Evolutionary conservation across 2,888 invertebrate species (phyloP).

Genomic region (Thysanoteuthis rhombus): DNA sequence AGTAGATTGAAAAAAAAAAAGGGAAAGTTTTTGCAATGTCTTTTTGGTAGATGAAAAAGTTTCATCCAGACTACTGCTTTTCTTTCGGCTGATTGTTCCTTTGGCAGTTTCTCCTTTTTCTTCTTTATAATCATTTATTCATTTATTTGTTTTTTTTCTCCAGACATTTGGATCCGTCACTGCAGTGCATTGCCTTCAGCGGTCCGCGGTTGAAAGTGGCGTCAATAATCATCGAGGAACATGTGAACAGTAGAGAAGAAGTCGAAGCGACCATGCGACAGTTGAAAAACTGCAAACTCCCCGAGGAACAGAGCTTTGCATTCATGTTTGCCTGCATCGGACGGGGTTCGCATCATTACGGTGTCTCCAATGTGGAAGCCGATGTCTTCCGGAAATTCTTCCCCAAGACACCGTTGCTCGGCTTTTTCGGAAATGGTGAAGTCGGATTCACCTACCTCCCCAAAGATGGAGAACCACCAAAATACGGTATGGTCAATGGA

Average conservation of each 20-base stretch:
- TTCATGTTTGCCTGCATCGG: slow-evolving; percentile 70
- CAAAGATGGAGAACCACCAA: slow-evolving; percentile 21
- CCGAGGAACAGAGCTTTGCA: slow-evolving; percentile 57
- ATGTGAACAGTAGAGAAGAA: slow-evolving; percentile 39
- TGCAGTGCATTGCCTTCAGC: slow-evolving; percentile 49
- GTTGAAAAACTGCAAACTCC: slow-evolving; percentile 48
- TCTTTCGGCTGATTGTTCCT: too few species aligned
- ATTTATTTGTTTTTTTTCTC: slow-evolving; percentile 32
- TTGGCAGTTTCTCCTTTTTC: not conserved
- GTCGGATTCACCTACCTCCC: slow-evolving; percentile 64
- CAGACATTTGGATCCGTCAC: slow-evolving; percentile 37
- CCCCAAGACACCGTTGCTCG: slow-evolving; percentile 69
- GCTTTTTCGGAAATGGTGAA: slow-evolving; percentile 70
- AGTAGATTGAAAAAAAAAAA: too few species aligned
- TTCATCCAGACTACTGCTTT: too few species aligned
- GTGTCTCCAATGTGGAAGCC: slow-evolving; percentile 66
- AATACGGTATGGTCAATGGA: slow-evolving; percentile 34
- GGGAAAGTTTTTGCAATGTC: too few species aligned
- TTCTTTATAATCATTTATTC: slow-evolving; percentile 33
- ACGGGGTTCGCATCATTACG: slow-evolving; percentile 62
- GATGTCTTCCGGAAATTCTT: slow-evolving; percentile 66
- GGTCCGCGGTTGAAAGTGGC: slow-evolving; percentile 50
- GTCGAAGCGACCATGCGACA: slow-evolving; percentile 46
- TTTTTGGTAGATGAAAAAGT: too few species aligned
- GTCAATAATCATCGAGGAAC: slow-evolving; percentile 48